These are phyloP conservation scores for Alauda arvensis DNA, from an alignment of 2,797 vertebrate genomes.

Conservation along the genomic window DNA sequence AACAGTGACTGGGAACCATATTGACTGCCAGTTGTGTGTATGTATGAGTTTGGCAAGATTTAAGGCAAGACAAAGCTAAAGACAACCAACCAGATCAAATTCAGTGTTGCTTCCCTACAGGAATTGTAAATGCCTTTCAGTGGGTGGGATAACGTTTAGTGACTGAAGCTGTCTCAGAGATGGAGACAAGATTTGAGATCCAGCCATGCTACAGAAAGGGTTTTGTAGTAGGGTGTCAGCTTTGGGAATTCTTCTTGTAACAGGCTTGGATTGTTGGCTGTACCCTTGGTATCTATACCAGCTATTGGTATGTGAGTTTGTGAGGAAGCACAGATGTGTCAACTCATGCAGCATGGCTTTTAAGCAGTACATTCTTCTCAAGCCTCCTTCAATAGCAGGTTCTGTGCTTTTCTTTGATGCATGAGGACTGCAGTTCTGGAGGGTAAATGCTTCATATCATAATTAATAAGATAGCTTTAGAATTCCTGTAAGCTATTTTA, in stretches of 20 bases:
- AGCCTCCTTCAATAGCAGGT: not conserved
- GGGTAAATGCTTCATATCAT: not conserved
- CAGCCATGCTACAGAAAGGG: not conserved
- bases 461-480: not conserved
- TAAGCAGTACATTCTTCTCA: not conserved
- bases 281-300: not conserved
- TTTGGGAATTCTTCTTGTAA: not conserved
- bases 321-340: not conserved
- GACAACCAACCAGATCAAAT: not conserved
- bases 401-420: not conserved
- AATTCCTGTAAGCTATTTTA: not conserved
- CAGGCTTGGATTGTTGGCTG: not conserved
- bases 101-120: not conserved
- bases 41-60: not conserved
- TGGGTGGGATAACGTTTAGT: not conserved
- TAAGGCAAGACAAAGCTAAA: not conserved
- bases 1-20: not conserved
- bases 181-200: not conserved
- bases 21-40: not conserved
- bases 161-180: not conserved
- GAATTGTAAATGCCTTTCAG: not conserved
- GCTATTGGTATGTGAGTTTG: not conserved
- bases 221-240: not conserved
- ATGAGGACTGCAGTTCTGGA: not conserved
- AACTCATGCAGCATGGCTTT: not conserved